Conservation (phyloP, 2,888 invertebrate species). For the Zygothrica quintamaculata region DNA sequence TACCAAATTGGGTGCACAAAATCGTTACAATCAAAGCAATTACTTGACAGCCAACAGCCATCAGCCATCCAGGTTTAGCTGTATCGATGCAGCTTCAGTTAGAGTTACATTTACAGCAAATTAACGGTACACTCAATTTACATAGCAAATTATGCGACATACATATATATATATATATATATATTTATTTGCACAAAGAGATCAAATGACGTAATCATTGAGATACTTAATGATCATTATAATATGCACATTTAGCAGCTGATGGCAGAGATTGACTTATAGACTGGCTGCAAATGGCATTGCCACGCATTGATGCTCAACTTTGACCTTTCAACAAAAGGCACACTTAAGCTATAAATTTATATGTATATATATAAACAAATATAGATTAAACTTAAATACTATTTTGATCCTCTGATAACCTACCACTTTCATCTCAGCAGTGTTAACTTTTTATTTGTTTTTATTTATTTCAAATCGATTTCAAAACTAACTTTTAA, state of each 20-base stretch:
- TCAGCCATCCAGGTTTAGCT: too few species aligned
- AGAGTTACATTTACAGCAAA: constrained; percentile 54
- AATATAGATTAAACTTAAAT: too few species aligned
- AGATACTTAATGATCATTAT: constrained; percentile 29
- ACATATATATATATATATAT: too few species aligned
- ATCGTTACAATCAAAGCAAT: constrained; percentile 58
- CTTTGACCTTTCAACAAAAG: constrained; percentile 62
- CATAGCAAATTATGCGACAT: constrained; percentile 81
- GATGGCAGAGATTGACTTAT: too few species aligned
- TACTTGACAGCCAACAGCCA: constrained; percentile 22
- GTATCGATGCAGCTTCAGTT: background rate
- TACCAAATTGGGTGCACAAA: constrained; percentile 78
- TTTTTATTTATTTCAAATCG: constrained; percentile 58
- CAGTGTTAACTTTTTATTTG: constrained; percentile 17
- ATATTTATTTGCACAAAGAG: constrained; percentile 61
- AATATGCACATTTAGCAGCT: constrained; percentile 13
- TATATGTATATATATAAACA: constrained; percentile 4
- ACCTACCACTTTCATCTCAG: constrained; percentile 78
- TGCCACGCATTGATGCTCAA: constrained; percentile 63
- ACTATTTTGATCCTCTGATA: constrained; percentile 34
- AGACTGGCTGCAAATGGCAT: constrained; percentile 11
- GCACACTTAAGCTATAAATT: constrained; percentile 11
- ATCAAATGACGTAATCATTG: constrained; percentile 60
- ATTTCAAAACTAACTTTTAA: constrained; percentile 58
- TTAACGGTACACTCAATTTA: constrained; percentile 79